Percentiles rank a stretch among this genome's conserved stretches.
Evolutionary conservation across 2,113 vertebrate genomes (phyloP).

Genomic region (Bagarius yarrelli): DNA sequence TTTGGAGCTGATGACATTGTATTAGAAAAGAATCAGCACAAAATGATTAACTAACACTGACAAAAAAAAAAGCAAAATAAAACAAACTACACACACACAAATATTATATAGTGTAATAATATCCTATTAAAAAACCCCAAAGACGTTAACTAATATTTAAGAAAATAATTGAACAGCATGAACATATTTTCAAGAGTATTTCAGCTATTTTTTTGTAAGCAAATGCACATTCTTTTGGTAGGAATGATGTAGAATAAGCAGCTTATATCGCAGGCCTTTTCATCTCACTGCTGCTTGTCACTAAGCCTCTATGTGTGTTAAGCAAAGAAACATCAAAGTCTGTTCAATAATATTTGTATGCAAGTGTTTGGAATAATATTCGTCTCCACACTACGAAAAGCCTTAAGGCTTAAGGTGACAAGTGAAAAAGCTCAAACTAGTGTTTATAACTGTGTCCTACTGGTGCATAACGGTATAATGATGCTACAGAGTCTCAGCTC

Average conservation of each 20-base stretch:
- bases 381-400: conserved; percentile 2
- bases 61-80: not conserved
- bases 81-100: no score
- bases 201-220: conserved; percentile 49
- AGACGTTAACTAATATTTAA: not conserved
- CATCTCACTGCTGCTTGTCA: conserved; percentile 63
- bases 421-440: conserved; percentile 1
- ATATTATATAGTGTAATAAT: not conserved
- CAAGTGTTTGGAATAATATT: conserved; percentile 36
- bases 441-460: not conserved
- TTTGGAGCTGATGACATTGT: not conserved
- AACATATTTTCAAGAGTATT: conserved; percentile 1
- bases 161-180: not conserved
- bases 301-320: conserved; percentile 62
- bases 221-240: conserved; percentile 61
- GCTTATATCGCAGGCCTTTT: conserved; percentile 63
- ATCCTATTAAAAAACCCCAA: not conserved
- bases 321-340: conserved; percentile 60
- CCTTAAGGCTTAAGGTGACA: conserved; percentile 9
- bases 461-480: conserved; percentile 13
- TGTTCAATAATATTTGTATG: conserved; percentile 52
- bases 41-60: not conserved
- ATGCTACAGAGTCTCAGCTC: not conserved
- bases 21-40: not conserved
- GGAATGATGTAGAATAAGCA: conserved; percentile 65